Base-by-base conservation (phyloP, 2,888 invertebrate genomes). In the Melieria crassipennis region DNA sequence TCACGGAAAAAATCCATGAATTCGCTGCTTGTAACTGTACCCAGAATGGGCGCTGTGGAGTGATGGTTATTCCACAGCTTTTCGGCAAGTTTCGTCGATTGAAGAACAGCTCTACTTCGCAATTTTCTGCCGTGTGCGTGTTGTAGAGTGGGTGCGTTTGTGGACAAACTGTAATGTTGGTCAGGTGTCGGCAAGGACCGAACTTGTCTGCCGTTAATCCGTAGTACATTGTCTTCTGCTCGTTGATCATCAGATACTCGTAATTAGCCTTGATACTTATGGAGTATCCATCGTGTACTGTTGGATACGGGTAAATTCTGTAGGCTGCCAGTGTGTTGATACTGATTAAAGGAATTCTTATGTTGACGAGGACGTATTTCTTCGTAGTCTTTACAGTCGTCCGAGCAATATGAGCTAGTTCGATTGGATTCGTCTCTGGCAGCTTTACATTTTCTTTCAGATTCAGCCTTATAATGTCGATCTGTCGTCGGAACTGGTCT, bases 311-410 rank as follows among this genome's bases (percentile, higher is more conserved):
- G 50, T 70, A 65, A 16, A 65, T 45, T 16, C 42, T 52, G 30
- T 61, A 65, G 10, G 16, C 60, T 11, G 58, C 9, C 4, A 70
- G 10, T 30, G 55, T 6, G 7, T 50, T n/a, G 10, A 46, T 61
- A n/a, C 45, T 70, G n/a, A 60, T 30, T n/a, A 70, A 60, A 1
- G 70, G 65, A 50, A 70, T 61, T 16, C 45, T 50, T 60, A 65
- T 65, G 46, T 70, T 60, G 30, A 70, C 58, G 9, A 65, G 45
- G 11, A 70, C 46, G 45, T 52, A 70, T 7, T 70, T 60, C 4
- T 16, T 48, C 30, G 65, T 57, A 10, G 13, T 45, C 52, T 60
- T 52, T 1, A 55, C 50, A 4, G 55, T 16, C 13, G 60, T 46
- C 5, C 47, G 30, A 6, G 52, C n/a, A 16, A 65, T 10, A 10